These are phyloP conservation scores for Drosophila nebulosa DNA, from an alignment of 1,140 invertebrate species.

Conservation along the genomic window DNA sequence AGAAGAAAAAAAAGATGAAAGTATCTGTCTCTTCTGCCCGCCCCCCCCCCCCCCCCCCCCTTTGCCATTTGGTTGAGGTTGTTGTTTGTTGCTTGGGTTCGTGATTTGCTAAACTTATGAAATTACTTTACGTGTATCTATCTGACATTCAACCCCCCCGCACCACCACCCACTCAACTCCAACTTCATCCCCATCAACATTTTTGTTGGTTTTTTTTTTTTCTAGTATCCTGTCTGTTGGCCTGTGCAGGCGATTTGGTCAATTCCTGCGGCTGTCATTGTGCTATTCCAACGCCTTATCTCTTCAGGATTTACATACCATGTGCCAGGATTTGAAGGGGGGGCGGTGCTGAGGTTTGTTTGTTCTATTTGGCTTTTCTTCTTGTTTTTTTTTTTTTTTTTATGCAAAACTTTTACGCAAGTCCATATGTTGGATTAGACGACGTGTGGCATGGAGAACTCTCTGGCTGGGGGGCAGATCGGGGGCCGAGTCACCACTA, in stretches of 20 bases:
- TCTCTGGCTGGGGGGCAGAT: not conserved
- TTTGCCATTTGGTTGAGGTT: not conserved
- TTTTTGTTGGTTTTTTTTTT: constrained; percentile 13
- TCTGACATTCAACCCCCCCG: not conserved
- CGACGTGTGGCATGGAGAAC: constrained; percentile 15
- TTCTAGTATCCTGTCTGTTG: not conserved
- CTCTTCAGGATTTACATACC: constrained; percentile 77
- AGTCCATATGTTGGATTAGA: constrained; percentile 72
- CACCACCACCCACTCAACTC: not conserved
- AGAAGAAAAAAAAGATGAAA: constrained; percentile 32
- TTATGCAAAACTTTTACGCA: constrained; percentile 69
- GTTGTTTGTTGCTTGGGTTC: constrained; percentile 73
- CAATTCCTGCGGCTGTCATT: constrained; percentile 79
- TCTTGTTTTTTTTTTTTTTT: constrained; percentile 12
- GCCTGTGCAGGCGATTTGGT: constrained; percentile 62
- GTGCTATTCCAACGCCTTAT: constrained; percentile 78
- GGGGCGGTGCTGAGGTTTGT: not conserved
- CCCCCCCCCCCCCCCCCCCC: not conserved
- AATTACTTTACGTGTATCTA: constrained; percentile 75
- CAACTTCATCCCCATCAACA: constrained; percentile 16
- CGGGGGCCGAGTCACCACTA: constrained; percentile 4
- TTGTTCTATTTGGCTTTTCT: not conserved
- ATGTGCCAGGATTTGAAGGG: constrained; percentile 10
- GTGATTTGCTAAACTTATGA: constrained; percentile 80
- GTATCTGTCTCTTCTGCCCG: not conserved